Evolutionary conservation across 2,888 invertebrate species (phyloP), one percentile per base, ranked within the genome.

Genomic region (Athetis lepigone): DNA sequence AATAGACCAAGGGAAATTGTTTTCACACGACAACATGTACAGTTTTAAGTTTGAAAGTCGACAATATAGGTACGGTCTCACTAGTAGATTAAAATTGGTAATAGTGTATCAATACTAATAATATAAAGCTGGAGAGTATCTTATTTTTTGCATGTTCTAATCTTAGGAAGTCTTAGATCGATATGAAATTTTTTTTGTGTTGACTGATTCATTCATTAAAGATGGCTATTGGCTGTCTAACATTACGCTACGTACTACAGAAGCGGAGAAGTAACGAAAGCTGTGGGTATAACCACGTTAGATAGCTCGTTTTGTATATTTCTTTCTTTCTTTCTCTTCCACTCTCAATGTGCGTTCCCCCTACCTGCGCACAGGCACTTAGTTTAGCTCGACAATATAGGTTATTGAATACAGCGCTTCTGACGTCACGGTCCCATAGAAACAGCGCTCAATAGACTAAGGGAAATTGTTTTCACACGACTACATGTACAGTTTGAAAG

Each of bases 331-430:
- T 7, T 4, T 13, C 13, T 4, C 4, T 13, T 33, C 4, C 13
- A 7, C 13, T 13, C 13, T 11, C 39, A 58, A 40, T 75, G 61
- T 42, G 25, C 51, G 58, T 8, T 51, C 18, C 4, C 8, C 54
- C 67, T 62, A 55, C 51, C 2, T 55, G 55, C 70, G 77, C 75
- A 77, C 51, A 77, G 66, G 81, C 80, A 81, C 76, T 77, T 73
- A 66, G 50, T 70, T 77, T 56, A 65, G 71, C 60, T 63, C 65
- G 69, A 81, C 77, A 74, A 74, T 79, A 73, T 81, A 71, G 72
- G 68, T 81, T 77, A 82, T 81, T 80, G 75, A 76, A 74, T 68
- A 55, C 68, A 60, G 54, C 45, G 60, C 50, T 47, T 59, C 64
- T 21, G 55, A 66, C 55, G 56, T 63, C 70, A 66, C 56, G 33